phyloP scores from a whole-genome alignment of 2,888 invertebrate genomes.

The Creontiades dilutus region DNA sequence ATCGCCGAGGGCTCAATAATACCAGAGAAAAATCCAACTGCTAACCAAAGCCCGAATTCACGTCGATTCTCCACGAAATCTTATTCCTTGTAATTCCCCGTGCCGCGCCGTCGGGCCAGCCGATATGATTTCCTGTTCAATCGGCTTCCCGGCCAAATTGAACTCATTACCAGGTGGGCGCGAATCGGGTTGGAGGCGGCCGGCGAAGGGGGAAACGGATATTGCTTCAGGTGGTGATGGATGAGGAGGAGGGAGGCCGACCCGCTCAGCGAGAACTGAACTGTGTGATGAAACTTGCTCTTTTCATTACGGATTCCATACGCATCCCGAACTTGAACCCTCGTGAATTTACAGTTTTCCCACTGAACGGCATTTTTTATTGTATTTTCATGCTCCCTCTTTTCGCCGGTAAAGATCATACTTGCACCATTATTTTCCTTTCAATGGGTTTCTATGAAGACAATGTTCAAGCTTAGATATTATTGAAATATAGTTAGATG shows the following conservation, averaged over 20 bases:
- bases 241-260: conserved; percentile 21
- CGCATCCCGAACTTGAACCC: conserved; percentile 6
- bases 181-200: not conserved
- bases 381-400: not conserved
- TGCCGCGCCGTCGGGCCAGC: conserved; percentile 26
- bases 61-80: conserved; percentile 38
- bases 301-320: conserved; percentile 55
- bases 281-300: conserved; percentile 64
- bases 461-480: too few relatives aligned
- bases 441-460: too few relatives aligned
- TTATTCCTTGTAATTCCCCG: conserved; percentile 38
- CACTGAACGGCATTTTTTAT: not conserved
- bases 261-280: conserved; percentile 55
- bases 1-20: too few relatives aligned
- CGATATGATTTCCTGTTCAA: conserved; percentile 71
- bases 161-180: conserved; percentile 66
- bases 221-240: conserved; percentile 66
- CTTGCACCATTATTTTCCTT: too few relatives aligned
- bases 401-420: too few relatives aligned
- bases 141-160: conserved; percentile 66
- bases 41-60: not conserved
- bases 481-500: too few relatives aligned
- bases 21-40: not conserved
- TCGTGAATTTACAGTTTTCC: not conserved
- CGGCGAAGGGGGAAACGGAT: conserved; percentile 32